phyloP scores from a whole-genome alignment of 35 echinoderm and acorn worm species.

The Anneissia japonica region DNA sequence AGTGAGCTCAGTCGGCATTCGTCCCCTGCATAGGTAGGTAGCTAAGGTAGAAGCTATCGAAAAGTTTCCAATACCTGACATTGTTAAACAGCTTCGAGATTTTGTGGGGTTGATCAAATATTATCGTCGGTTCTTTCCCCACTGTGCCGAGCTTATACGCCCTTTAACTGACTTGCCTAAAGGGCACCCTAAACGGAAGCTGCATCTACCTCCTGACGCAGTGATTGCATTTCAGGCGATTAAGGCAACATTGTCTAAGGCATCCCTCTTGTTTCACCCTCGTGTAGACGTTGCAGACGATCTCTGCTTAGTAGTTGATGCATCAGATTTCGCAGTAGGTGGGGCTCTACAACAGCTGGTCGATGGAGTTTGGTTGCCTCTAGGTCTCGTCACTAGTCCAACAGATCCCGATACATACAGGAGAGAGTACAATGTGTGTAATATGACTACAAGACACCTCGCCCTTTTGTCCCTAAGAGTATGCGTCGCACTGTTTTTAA shows the following conservation, averaged over 20 bases:
- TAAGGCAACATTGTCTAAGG: too few relatives aligned
- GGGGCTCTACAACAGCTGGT: not conserved
- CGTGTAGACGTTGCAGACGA: too few relatives aligned
- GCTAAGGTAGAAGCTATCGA: slow-evolving; percentile 24
- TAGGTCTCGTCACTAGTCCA: slow-evolving; percentile 7
- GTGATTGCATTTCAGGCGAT: too few relatives aligned
- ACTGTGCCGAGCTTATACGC: not conserved
- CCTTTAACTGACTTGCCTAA: slow-evolving; percentile 21
- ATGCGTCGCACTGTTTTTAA: too few relatives aligned
- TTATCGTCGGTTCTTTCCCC: slow-evolving; percentile 25
- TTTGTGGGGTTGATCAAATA: slow-evolving; percentile 61
- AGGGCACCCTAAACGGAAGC: too few relatives aligned
- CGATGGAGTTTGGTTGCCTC: not conserved
- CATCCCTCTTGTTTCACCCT: too few relatives aligned
- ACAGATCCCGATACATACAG: too few relatives aligned
- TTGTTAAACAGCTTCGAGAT: not conserved
- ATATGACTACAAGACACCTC: too few relatives aligned
- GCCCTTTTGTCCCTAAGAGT: too few relatives aligned
- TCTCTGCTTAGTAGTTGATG: slow-evolving; percentile 17
- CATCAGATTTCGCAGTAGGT: slow-evolving; percentile 23
- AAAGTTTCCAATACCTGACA: slow-evolving; percentile 37
- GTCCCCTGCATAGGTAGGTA: slow-evolving; percentile 33
- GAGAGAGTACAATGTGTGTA: too few relatives aligned
- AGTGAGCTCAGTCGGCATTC: slow-evolving; percentile 16
- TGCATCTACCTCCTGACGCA: too few relatives aligned